Conservation (phyloP, 2,113 vertebrate genomes). For the Columba janthina region DNA sequence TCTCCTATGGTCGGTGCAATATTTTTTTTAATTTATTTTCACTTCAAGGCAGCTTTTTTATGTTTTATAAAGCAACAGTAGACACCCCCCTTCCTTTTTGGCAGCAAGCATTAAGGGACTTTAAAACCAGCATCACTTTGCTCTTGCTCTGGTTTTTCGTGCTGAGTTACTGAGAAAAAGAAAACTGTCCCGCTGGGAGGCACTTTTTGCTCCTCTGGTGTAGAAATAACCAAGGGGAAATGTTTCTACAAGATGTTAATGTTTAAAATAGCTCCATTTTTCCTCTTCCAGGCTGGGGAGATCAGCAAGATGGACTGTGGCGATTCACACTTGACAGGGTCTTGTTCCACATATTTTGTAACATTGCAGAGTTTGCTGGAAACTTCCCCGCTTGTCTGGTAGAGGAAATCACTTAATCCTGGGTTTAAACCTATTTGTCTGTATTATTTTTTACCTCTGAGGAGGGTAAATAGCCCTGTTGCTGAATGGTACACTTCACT, state of each 20-base stretch:
- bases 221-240: not conserved
- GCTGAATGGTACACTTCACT: not conserved
- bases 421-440: not conserved
- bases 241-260: not conserved
- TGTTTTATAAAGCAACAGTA: not conserved
- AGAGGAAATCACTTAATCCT: not conserved
- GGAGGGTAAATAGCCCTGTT: not conserved
- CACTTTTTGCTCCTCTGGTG: not conserved
- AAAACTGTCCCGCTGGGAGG: not conserved
- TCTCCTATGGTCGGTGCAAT: not conserved
- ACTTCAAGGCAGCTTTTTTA: not conserved
- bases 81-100: not conserved
- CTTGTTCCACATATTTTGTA: not conserved
- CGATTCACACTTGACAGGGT: fast-evolving
- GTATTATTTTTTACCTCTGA: not conserved
- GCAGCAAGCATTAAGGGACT: not conserved
- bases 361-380: not conserved
- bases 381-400: not conserved
- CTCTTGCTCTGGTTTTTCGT: not conserved
- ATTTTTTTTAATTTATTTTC: too few relatives aligned
- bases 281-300: not conserved
- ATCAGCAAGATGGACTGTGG: not conserved
- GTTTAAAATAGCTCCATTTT: not conserved
- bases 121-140: not conserved
- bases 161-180: not conserved